A percentile compares a stretch with the other conserved stretches of the same genome.
Evolutionary conservation across 30 jellyfish, hydroid and myxozoan species (phyloP).

Genomic region (Morbakka virulenta): DNA sequence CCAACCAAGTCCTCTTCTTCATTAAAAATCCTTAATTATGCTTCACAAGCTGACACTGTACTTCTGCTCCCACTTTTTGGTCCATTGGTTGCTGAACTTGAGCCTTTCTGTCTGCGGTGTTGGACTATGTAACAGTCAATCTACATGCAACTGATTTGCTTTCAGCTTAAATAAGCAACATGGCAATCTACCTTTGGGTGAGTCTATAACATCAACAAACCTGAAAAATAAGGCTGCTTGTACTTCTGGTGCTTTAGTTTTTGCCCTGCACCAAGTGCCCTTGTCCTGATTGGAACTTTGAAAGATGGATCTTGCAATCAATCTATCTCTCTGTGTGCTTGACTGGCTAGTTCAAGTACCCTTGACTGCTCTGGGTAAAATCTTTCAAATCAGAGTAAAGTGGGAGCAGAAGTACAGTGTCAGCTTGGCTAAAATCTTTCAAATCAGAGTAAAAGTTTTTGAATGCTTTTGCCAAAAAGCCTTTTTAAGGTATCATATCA

Average conservation of each 20-base stretch:
- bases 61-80: conserved; percentile 51
- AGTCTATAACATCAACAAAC: conserved; percentile 54
- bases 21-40: conserved; percentile 66
- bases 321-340: conserved; percentile 15
- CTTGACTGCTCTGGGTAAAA: conserved; percentile 26
- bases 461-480: conserved; percentile 67
- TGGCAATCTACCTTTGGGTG: conserved; percentile 67
- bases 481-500: conserved; percentile 44
- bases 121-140: conserved; percentile 62
- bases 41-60: conserved; percentile 54
- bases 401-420: too few species aligned
- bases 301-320: conserved; percentile 14
- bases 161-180: conserved; percentile 28
- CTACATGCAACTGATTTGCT: conserved; percentile 37
- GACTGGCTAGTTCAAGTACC: conserved; percentile 62
- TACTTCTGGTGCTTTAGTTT: conserved; percentile 45
- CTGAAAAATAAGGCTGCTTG: conserved; percentile 37
- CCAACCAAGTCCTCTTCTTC: conserved; percentile 39
- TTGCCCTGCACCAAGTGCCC: conserved; percentile 44
- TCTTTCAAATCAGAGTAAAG: conserved; percentile 67
- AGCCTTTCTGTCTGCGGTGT: conserved; percentile 11
- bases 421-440: too few species aligned
- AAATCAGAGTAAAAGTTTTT: too few species aligned
- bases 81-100: conserved; percentile 42
- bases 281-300: background rate